A percentile compares a stretch with the other conserved stretches of the same genome.
Evolutionary conservation across 53 echinoderm and acorn worm genomes (phyloP).

Genomic region (Luidia sarsii): DNA sequence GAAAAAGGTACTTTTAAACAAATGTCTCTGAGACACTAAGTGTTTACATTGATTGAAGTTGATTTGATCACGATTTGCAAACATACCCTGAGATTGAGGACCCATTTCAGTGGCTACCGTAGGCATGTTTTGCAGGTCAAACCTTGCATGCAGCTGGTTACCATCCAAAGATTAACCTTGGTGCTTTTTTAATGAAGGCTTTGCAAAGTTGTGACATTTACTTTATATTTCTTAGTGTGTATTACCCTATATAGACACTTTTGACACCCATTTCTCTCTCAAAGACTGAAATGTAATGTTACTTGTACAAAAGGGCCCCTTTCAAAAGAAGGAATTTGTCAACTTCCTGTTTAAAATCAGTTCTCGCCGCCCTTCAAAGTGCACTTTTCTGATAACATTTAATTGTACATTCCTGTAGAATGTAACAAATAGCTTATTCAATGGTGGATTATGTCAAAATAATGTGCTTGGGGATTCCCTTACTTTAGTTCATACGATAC

Average conservation of each 20-base stretch:
- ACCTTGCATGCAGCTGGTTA: slow-evolving; percentile 26
- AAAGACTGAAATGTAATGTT: neutral
- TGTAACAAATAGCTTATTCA: too few species aligned
- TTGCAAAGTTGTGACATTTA: neutral
- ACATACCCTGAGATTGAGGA: neutral
- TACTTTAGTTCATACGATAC: neutral
- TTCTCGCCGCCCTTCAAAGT: too few species aligned
- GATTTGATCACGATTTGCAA: neutral
- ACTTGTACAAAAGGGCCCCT: neutral
- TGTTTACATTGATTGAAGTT: neutral
- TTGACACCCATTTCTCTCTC: neutral
- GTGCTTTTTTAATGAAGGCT: neutral
- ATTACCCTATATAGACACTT: neutral
- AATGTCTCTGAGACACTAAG: neutral
- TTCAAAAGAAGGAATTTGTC: too few species aligned
- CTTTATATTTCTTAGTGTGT: neutral
- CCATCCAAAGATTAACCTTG: neutral
- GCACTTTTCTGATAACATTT: too few species aligned
- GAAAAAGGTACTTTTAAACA: neutral
- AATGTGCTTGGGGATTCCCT: neutral
- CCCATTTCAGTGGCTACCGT: slow-evolving; percentile 12
- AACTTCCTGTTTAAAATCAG: too few species aligned
- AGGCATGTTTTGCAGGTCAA: slow-evolving; percentile 50
- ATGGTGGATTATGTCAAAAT: too few species aligned
- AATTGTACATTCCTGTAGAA: too few species aligned